phyloP scores from a whole-genome alignment of 1,140 invertebrate genomes.

The Aphidius gifuensis region DNA sequence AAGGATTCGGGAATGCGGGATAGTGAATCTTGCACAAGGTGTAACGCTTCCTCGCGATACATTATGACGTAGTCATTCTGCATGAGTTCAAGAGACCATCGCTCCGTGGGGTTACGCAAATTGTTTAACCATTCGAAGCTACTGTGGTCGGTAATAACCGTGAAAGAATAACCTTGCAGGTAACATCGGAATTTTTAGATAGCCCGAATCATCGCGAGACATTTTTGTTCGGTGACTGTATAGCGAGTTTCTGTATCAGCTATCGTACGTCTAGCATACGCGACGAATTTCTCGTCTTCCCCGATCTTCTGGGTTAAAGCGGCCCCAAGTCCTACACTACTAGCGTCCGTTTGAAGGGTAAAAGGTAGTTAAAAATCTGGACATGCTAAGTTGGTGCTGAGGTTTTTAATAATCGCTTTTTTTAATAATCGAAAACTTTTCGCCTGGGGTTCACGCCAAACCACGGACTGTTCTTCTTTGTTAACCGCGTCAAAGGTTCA shows the following conservation, averaged over 20 bases:
- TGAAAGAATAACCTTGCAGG: conserved; percentile 48
- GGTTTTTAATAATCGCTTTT: conserved; percentile 16
- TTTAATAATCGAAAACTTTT: conserved; percentile 29
- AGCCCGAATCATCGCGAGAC: conserved; percentile 22
- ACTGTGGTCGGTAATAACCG: too few species aligned
- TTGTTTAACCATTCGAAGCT: too few species aligned
- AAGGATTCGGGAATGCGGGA: background rate
- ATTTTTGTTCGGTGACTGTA: conserved; percentile 19
- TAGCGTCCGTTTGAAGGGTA: conserved; percentile 27
- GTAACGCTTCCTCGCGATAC: conserved; percentile 27
- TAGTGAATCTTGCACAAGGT: conserved; percentile 12
- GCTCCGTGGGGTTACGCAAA: too few species aligned
- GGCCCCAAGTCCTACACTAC: conserved; percentile 29
- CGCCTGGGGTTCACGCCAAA: conserved; percentile 16
- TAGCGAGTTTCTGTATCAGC: conserved; percentile 46
- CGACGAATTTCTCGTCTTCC: conserved; percentile 35
- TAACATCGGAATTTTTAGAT: conserved; percentile 45
- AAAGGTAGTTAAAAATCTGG: conserved; percentile 30
- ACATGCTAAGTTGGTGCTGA: conserved; percentile 26
- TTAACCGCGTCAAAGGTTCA: conserved; percentile 35
- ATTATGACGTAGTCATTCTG: conserved; percentile 24
- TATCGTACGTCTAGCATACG: conserved; percentile 40
- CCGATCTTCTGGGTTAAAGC: conserved; percentile 31
- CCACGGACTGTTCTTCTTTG: conserved; percentile 31
- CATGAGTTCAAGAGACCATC: too few species aligned